Percentiles rank a stretch among this genome's conserved stretches.
Evolutionary conservation across 2,888 invertebrate species (phyloP).

Genomic region (Toxonevra muliebris): DNA sequence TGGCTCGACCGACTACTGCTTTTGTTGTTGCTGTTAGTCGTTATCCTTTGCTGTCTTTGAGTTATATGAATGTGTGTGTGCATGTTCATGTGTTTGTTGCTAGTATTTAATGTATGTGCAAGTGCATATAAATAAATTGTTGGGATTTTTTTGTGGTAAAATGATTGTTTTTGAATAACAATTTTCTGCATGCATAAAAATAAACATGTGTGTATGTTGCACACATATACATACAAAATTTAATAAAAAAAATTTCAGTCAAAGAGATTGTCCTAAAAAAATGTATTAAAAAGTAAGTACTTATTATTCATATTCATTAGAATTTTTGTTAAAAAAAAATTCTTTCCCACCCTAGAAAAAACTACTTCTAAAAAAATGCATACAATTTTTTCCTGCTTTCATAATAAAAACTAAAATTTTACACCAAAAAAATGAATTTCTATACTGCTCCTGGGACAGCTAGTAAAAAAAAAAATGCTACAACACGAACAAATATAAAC

Average conservation of each 20-base stretch:
- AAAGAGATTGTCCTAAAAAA: neutral
- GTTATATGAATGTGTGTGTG: neutral
- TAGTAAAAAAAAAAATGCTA: slow-evolving; percentile 14
- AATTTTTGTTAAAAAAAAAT: too few species aligned
- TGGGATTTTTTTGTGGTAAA: neutral
- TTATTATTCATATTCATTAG: too few species aligned
- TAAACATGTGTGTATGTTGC: neutral
- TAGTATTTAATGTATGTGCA: neutral
- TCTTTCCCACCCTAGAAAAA: neutral
- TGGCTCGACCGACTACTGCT: slow-evolving; percentile 1
- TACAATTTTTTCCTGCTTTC: neutral
- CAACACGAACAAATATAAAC: slow-evolving; percentile 1
- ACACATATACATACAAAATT: neutral
- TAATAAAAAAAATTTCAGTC: neutral
- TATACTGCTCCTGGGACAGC: neutral
- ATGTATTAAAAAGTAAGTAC: slow-evolving; percentile 1
- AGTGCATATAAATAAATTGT: neutral
- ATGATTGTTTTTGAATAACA: neutral
- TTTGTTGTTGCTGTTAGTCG: slow-evolving; percentile 1
- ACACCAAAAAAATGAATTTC: neutral
- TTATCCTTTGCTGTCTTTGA: slow-evolving; percentile 16
- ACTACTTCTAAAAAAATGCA: neutral
- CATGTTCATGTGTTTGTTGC: neutral
- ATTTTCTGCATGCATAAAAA: neutral
- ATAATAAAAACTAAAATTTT: too few species aligned